Base-by-base conservation (phyloP, 2,888 invertebrate genomes). In the Parascotia fuliginaria region DNA sequence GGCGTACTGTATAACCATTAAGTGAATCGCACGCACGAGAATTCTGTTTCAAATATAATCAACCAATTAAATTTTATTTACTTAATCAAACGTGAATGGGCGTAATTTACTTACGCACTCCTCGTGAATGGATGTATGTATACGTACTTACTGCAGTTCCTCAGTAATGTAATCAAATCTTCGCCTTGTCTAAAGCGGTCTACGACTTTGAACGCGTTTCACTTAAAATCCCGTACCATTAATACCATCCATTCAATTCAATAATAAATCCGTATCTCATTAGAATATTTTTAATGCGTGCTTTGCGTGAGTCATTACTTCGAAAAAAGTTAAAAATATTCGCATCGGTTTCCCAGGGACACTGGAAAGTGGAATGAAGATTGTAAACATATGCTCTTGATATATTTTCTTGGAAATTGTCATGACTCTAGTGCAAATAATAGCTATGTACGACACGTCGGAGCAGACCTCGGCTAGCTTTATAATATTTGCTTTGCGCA, bases 341-440 rank as follows among this genome's bases (percentile, higher is more conserved):
- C 65, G 68, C 74, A 69, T 58, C 70, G 77, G 73, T 80, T 81
- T 79, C 82, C 82, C 83, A 81, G 82, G 78, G 79, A 82, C 75
- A 74, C 69, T 70, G 65, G 60, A 70, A 65, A 78, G 65, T 72
- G 65, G 74, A 65, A 72, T 76, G 70, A 75, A 70, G 72, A 72
- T 61, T 72, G 77, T 81, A 80, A 80, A 82, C 81, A 81, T 60
- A 69, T 75, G 70, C 69, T 67, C 67, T 78, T 69, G 70, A 77
- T 73, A 76, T 72, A 66, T 72, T 75, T 85, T 86, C 85, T 77
- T 38, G 66, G 82, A 85, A 86, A 76, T 75, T 74, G 71, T 71
- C 75, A 62, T 69, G 67, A 70, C 65, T 70, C 70, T 75, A 65
- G 70, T 65, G 73, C 73, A 72, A 75, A 76, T 78, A 78, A 75